phyloP scores from a whole-genome alignment of 2,113 vertebrate species.

The Cyprinodon tularosa region DNA sequence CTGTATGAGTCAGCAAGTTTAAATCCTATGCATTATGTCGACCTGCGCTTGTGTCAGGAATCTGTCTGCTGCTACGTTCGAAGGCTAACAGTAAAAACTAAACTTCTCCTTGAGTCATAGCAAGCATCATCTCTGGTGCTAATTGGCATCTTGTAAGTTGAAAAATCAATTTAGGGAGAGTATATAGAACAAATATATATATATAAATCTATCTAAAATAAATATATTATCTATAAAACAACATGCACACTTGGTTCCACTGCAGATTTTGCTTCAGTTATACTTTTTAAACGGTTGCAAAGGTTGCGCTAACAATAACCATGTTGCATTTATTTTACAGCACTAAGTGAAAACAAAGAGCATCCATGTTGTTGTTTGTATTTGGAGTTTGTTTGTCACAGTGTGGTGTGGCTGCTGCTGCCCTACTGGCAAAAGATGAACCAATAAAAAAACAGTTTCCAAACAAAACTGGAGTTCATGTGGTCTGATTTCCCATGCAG shows the following conservation, averaged over 20 bases:
- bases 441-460: conserved; percentile 77
- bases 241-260: conserved; percentile 75
- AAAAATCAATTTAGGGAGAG: conserved; percentile 76
- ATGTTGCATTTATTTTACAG: conserved; percentile 77
- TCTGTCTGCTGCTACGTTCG: conserved; percentile 33
- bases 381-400: conserved; percentile 53
- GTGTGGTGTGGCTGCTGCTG: conserved; percentile 68
- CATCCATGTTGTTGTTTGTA: conserved; percentile 48
- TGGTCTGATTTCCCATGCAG: background rate
- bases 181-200: conserved; percentile 79
- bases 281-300: conserved; percentile 79
- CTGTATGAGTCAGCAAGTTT: conserved; percentile 25
- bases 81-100: conserved; percentile 49
- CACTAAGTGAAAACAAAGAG: conserved; percentile 57
- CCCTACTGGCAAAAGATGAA: conserved; percentile 69
- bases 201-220: conserved; percentile 76
- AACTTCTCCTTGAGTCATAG: conserved; percentile 64
- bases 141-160: conserved; percentile 79
- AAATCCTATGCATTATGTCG: background rate
- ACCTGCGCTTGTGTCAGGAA: conserved; percentile 30
- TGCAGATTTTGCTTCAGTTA: conserved; percentile 65
- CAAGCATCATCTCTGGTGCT: conserved; percentile 78
- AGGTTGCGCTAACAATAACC: conserved; percentile 37
- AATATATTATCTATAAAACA: conserved; percentile 78
- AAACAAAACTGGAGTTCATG: conserved; percentile 29